Evolutionary conservation across 2,113 vertebrate genomes (phyloP), one percentile per base, ranked within the genome.

Genomic region (Pristiophorus japonicus): DNA sequence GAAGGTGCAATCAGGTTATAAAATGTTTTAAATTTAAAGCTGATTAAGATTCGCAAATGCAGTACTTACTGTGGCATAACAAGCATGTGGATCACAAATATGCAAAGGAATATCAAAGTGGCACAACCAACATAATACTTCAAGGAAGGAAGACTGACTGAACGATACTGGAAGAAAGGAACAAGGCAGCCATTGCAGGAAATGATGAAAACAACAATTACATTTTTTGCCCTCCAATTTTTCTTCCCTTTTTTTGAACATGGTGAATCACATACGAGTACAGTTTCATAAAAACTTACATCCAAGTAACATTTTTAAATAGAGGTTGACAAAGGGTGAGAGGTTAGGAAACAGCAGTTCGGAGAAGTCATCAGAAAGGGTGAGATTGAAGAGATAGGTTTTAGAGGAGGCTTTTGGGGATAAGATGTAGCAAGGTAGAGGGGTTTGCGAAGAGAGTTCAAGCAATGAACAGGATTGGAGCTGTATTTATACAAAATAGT

Each of bases 111-210:
- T 96, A 99, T 97, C 55, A 99, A 96, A 90, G 97, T 95, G 95
- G 98, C 98, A 88, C 99, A 99, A 0, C 95, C 97, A 0, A 99
- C 98, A 96, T 99, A 99, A 96, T 98, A 97, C 96, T 98, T 98
- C 96, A 98, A 98, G 96, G 98, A 97, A 0, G 98, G 98, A 95
- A 99, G 97, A 96, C 98, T 98, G 62, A 98, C 98, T 78, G 97
- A 98, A 96, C 99, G 98, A 96, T 99, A 99, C 99, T 99, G 95
- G 16, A 96, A 96, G 65, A 1, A 4, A 96, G 22, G 42, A 84
- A 95, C 65, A 95, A 95, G 34, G 34, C 3, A 38, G 27, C 75
- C 62, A 96, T 85, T 5, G 24, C 10, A 66, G 59, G 16, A 93
- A 95, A 0, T 95, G 63, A 81, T 10, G 24, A 95, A 34, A 34